These are phyloP conservation scores for Drosophila picticornis DNA, from an alignment of 2,888 invertebrate species.

Conservation along the genomic window DNA sequence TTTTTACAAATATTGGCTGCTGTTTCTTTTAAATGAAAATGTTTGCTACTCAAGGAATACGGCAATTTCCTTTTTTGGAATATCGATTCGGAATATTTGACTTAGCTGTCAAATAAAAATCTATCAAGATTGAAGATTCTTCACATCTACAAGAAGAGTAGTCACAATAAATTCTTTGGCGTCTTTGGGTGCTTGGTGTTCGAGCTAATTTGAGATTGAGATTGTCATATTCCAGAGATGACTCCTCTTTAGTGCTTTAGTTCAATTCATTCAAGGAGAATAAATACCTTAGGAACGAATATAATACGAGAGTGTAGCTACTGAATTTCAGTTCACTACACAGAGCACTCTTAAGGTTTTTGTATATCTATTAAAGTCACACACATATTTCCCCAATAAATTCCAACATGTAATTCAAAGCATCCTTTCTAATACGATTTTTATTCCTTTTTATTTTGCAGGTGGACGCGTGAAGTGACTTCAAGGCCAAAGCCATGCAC, in stretches of 20 bases:
- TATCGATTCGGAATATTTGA: neutral
- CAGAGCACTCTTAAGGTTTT: conserved; percentile 16
- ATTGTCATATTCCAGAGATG: neutral
- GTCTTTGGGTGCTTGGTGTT: neutral
- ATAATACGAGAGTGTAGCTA: conserved; percentile 1
- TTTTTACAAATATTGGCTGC: neutral
- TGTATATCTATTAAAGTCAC: conserved; percentile 6
- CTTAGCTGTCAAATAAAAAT: neutral
- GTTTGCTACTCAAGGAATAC: neutral
- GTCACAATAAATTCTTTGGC: neutral
- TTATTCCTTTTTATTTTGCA: conserved; percentile 29
- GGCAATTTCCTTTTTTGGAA: neutral
- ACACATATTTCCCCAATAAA: conserved; percentile 23
- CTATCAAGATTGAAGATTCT: neutral
- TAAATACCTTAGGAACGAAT: neutral
- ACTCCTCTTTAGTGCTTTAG: neutral
- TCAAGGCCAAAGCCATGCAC: conserved; percentile 22
- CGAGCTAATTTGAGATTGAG: neutral
- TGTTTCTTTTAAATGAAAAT: neutral
- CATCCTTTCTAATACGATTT: neutral
- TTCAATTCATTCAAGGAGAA: conserved; percentile 8
- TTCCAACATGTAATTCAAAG: neutral
- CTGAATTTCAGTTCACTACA: conserved; percentile 15
- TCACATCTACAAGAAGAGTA: neutral
- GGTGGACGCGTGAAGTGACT: conserved; percentile 30